Evolutionary conservation across 2,113 vertebrate genomes (phyloP).

Genomic region (Hypomesus transpacificus): DNA sequence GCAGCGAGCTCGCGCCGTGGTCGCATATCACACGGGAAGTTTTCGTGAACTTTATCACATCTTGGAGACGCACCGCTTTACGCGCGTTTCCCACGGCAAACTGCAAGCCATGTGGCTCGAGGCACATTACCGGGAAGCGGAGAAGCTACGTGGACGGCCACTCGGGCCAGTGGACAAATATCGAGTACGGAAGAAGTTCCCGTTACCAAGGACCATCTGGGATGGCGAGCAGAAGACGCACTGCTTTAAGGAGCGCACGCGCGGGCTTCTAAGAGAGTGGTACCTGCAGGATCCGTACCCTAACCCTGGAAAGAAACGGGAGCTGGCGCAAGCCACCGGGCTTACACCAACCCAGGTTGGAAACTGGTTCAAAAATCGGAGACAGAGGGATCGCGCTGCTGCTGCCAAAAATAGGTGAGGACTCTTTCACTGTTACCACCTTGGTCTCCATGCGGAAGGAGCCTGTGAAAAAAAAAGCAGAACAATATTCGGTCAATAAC

Average conservation of each 20-base stretch:
- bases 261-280: slow-evolving; percentile 96
- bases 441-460: no score
- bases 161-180: slow-evolving; percentile 98
- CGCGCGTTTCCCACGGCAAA: slow-evolving; percentile 96
- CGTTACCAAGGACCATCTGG: slow-evolving; percentile 96
- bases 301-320: slow-evolving; percentile 97
- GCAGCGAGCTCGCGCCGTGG: slow-evolving; percentile 92
- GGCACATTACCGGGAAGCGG: slow-evolving; percentile 97
- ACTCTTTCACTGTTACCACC: background rate
- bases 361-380: slow-evolving; percentile 98
- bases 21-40: slow-evolving; percentile 95
- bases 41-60: slow-evolving; percentile 97
- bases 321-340: slow-evolving; percentile 96
- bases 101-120: slow-evolving; percentile 99
- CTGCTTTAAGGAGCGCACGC: slow-evolving; percentile 98
- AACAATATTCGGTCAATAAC: background rate
- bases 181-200: slow-evolving; percentile 98
- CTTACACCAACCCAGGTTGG: slow-evolving; percentile 97
- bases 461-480: background rate
- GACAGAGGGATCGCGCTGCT: slow-evolving; percentile 94
- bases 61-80: slow-evolving; percentile 97
- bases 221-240: slow-evolving; percentile 99
- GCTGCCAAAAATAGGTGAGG: slow-evolving; percentile 98
- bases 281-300: slow-evolving; percentile 99
- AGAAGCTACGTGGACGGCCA: slow-evolving; percentile 92